Conservation (phyloP, 2,113 vertebrate genomes). For the Ancistrus triradiatus region DNA sequence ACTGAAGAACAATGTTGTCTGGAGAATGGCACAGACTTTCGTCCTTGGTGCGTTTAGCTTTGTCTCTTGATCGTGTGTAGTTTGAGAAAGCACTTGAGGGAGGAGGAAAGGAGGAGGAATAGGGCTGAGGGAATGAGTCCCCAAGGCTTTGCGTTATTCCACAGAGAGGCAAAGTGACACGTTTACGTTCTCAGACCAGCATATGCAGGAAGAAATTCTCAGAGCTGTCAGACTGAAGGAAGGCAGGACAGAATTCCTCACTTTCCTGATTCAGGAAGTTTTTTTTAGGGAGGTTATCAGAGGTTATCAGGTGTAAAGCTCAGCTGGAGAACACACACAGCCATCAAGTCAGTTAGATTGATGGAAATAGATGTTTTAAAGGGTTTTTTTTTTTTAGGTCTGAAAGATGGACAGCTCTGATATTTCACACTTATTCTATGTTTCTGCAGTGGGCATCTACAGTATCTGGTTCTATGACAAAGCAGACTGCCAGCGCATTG, state of each 20-base stretch:
- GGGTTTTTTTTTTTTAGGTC: neutral
- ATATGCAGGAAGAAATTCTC: slow-evolving; percentile 10
- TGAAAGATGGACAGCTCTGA: neutral
- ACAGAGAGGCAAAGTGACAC: neutral
- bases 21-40: too few species aligned
- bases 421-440: neutral
- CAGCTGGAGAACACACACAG: neutral
- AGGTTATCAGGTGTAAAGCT: neutral
- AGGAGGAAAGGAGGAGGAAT: neutral
- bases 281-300: slow-evolving; percentile 2
- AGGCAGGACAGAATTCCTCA: slow-evolving; percentile 16
- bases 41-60: too few species aligned
- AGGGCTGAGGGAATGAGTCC: neutral
- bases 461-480: slow-evolving; percentile 99
- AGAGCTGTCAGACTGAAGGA: neutral
- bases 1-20: too few species aligned
- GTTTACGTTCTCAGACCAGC: neutral
- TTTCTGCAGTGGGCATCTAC: slow-evolving; percentile 87
- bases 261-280: neutral
- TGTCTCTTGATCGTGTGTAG: too few species aligned
- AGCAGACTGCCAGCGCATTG: slow-evolving; percentile 93
- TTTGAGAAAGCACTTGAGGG: too few species aligned
- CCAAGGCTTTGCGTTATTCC: slow-evolving; percentile 3
- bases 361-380: neutral
- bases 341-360: neutral